A percentile compares a stretch with the other conserved stretches of the same genome.
Conservation (phyloP, 1,140 invertebrate genomes). For the Trypoxylus dichotomus region DNA sequence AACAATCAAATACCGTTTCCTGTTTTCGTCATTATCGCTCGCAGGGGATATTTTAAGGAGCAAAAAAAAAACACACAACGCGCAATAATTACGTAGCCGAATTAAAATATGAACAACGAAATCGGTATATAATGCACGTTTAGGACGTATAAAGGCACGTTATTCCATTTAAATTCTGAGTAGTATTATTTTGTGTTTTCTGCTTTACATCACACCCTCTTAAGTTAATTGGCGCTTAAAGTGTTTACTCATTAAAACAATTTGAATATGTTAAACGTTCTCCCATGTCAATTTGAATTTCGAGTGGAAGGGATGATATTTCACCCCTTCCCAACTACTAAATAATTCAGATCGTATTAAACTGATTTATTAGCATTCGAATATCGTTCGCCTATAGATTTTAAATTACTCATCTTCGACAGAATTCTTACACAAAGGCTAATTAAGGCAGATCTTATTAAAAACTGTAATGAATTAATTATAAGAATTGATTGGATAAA, state of each 20-base stretch:
- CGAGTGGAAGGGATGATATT: too few relatives aligned
- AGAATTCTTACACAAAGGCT: too few relatives aligned
- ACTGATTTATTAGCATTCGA: too few relatives aligned
- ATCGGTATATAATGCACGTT: not conserved
- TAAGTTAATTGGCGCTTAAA: constrained; percentile 3
- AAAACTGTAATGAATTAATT: too few relatives aligned
- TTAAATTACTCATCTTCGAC: too few relatives aligned
- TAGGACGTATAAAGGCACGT: not conserved
- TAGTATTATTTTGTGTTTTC: constrained; percentile 6
- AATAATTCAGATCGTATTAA: too few relatives aligned
- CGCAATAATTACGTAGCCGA: not conserved
- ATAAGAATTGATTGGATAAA: too few relatives aligned
- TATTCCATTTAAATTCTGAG: not conserved
- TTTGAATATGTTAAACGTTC: not conserved
- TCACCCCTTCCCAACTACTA: too few relatives aligned
- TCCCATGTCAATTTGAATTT: not conserved
- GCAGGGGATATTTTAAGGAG: not conserved
- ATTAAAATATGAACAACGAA: not conserved
- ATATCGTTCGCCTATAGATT: too few relatives aligned
- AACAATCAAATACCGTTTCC: not conserved
- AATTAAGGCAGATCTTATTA: too few relatives aligned
- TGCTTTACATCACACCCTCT: constrained; percentile 13
- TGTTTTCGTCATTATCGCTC: not conserved
- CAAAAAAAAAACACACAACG: not conserved
- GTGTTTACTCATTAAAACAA: not conserved